Evolutionary conservation across 2,113 vertebrate species (phyloP).

Genomic region (Jacana jacana): DNA sequence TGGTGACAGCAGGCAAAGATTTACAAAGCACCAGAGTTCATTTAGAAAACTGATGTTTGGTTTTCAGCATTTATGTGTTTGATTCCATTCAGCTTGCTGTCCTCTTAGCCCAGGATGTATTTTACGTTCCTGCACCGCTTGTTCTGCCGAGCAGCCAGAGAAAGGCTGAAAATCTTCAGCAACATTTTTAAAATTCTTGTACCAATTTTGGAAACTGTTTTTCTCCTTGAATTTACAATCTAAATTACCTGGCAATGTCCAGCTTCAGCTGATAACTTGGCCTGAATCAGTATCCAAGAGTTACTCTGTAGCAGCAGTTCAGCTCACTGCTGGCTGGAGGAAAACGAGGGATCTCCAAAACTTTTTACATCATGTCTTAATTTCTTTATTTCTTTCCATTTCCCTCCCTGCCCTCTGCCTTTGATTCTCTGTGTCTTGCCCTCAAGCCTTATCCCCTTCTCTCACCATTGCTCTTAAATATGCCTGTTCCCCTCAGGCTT

Average conservation of each 20-base stretch:
- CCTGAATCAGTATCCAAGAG: not conserved
- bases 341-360: not conserved
- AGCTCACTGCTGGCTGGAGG: not conserved
- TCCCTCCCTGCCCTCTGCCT: not conserved
- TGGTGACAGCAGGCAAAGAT: not conserved
- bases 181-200: not conserved
- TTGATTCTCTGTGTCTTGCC: not conserved
- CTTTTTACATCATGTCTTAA: not conserved
- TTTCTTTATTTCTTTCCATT: not conserved
- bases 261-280: conserved; percentile 3
- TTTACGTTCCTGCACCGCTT: not conserved
- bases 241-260: conserved; percentile 4
- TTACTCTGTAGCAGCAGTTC: not conserved
- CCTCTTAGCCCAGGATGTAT: not conserved
- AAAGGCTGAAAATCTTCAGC: not conserved
- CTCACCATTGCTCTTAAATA: conserved; percentile 15
- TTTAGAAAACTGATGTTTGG: not conserved
- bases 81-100: not conserved
- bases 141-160: not conserved
- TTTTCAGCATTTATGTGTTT: not conserved
- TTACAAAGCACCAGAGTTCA: not conserved
- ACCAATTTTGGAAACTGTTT: not conserved
- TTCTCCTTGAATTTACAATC: not conserved
- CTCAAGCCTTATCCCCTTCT: not conserved
- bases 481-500: conserved; percentile 63